These are phyloP conservation scores for Eilema depressum DNA, from an alignment of 2,888 invertebrate species.

Conservation along the genomic window DNA sequence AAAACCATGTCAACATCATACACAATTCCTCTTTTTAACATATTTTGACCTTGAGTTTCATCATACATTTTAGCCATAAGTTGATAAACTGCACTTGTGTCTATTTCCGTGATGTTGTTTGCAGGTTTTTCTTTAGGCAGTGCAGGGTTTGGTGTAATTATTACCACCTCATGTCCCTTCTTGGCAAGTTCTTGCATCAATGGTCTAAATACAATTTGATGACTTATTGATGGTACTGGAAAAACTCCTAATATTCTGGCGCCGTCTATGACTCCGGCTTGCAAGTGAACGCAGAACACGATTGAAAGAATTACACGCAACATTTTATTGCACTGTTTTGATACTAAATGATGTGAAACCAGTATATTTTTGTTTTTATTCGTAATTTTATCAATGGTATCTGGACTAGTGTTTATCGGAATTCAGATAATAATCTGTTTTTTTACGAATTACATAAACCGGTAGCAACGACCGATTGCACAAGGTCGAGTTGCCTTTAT, in stretches of 20 bases:
- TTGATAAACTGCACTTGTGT: slow-evolving; percentile 25
- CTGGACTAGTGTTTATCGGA: slow-evolving; percentile 8
- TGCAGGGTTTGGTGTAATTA: slow-evolving; percentile 66
- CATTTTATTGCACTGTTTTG: slow-evolving; percentile 17
- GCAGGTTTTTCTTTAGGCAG: slow-evolving; percentile 34
- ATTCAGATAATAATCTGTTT: slow-evolving; percentile 7
- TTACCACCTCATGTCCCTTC: slow-evolving; percentile 69
- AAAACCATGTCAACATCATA: slow-evolving; percentile 24
- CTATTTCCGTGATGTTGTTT: slow-evolving; percentile 35
- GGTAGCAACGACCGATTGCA: slow-evolving; percentile 7
- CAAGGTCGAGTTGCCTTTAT: slow-evolving; percentile 9
- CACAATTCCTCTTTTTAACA: slow-evolving; percentile 42
- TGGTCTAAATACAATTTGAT: slow-evolving; percentile 66
- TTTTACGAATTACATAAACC: slow-evolving; percentile 14
- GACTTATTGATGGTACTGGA: slow-evolving; percentile 68
- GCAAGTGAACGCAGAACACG: slow-evolving; percentile 9
- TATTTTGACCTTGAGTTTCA: slow-evolving; percentile 12
- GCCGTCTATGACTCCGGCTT: slow-evolving; percentile 22
- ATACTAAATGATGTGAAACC: not conserved
- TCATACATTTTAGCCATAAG: slow-evolving; percentile 21
- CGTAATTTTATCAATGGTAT: slow-evolving; percentile 15
- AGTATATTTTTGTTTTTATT: slow-evolving; percentile 13
- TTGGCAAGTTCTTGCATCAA: slow-evolving; percentile 62
- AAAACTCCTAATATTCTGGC: slow-evolving; percentile 67
- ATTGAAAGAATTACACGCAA: slow-evolving; percentile 13